These are phyloP conservation scores for Paracanthobrama guichenoti DNA, from an alignment of 2,113 vertebrate genomes.

Conservation along the genomic window DNA sequence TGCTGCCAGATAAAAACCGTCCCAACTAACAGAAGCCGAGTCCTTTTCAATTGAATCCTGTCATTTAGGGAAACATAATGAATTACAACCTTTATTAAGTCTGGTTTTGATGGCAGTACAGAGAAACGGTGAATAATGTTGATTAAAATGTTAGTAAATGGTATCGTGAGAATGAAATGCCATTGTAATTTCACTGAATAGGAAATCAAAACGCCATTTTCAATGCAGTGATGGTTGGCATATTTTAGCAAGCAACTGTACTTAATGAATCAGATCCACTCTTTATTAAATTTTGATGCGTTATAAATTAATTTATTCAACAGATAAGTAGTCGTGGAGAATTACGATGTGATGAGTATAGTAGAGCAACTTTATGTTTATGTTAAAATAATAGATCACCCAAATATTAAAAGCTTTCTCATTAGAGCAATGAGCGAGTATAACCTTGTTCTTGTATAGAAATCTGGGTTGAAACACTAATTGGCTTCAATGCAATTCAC, in stretches of 20 bases:
- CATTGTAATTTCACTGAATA: slow-evolving; percentile 27
- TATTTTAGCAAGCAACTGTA: slow-evolving; percentile 4
- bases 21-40: slow-evolving; percentile 36
- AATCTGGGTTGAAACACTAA: too few species aligned
- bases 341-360: background rate
- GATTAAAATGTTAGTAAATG: slow-evolving; percentile 31
- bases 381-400: background rate
- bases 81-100: slow-evolving; percentile 57
- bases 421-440: background rate
- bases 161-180: slow-evolving; percentile 11
- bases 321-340: background rate
- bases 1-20: slow-evolving; percentile 57
- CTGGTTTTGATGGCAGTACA: slow-evolving; percentile 37
- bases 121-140: background rate
- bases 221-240: background rate
- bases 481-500: too few species aligned
- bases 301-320: background rate
- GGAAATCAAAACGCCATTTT: slow-evolving; percentile 20
- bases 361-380: background rate
- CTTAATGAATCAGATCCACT: slow-evolving; percentile 28
- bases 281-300: background rate
- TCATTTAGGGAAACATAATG: slow-evolving; percentile 49
- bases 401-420: background rate
- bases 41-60: slow-evolving; percentile 44
- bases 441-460: background rate